These are phyloP conservation scores for Sphaerolaimus hirsutus DNA, from an alignment of 2,888 invertebrate genomes.

Conservation along the genomic window DNA sequence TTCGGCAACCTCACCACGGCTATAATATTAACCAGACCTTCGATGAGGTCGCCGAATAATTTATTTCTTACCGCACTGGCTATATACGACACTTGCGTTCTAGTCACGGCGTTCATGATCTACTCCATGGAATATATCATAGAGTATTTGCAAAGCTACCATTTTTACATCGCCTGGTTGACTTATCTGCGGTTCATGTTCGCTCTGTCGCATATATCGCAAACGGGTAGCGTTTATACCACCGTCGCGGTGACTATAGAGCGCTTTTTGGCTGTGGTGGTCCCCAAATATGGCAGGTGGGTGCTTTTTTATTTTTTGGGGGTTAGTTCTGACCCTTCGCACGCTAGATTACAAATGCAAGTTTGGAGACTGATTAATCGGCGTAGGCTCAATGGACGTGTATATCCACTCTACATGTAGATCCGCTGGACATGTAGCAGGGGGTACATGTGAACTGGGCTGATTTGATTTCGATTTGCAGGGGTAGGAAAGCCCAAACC, in stretches of 20 bases:
- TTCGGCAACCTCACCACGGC: slow-evolving; percentile 66
- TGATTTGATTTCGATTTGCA: no score
- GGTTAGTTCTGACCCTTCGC: no score
- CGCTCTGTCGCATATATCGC: slow-evolving; percentile 19
- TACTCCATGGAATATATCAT: slow-evolving; percentile 65
- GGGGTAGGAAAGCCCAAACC: no score
- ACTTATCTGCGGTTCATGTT: slow-evolving; percentile 16
- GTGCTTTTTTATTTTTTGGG: no score
- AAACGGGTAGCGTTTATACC: slow-evolving; percentile 18
- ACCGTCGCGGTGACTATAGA: slow-evolving; percentile 20
- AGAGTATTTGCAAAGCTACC: slow-evolving; percentile 53
- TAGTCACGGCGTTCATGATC: slow-evolving; percentile 50
- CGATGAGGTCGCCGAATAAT: slow-evolving; percentile 78
- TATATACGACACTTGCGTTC: slow-evolving; percentile 67
- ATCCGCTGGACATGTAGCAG: no score
- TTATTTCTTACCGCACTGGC: slow-evolving; percentile 75
- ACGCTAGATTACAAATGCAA: no score
- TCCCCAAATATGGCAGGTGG: slow-evolving; percentile 7
- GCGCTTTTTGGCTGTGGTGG: slow-evolving; percentile 17
- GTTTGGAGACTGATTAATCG: no score
- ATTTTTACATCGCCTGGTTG: slow-evolving; percentile 27
- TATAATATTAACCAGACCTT: slow-evolving; percentile 57
- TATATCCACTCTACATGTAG: no score
- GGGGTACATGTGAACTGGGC: no score
- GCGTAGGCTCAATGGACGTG: no score